Conservation (phyloP, 2,797 vertebrate species). For the Apogon talboti region DNA sequence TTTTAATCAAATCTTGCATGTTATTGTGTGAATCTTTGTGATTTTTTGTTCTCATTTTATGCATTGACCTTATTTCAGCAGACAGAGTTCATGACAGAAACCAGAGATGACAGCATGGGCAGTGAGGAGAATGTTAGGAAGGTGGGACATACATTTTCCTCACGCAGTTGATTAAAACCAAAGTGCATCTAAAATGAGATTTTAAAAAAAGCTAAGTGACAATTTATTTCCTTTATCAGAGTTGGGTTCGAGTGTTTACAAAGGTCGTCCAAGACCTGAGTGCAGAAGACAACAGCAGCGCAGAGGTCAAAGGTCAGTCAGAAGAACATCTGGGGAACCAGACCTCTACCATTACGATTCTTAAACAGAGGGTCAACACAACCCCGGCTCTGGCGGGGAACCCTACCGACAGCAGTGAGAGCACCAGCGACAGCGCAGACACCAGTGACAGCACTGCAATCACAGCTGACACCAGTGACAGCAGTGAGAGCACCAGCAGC, state of each 20-base stretch:
- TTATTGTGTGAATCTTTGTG: background rate
- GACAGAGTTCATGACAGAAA: slow-evolving; percentile 64
- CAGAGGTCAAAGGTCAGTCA: slow-evolving; percentile 47
- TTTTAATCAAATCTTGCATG: background rate
- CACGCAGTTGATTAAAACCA: background rate
- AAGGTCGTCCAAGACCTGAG: slow-evolving; percentile 54
- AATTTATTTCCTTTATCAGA: slow-evolving; percentile 52
- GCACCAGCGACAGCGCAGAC: slow-evolving; percentile 42
- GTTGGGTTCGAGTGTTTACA: slow-evolving; percentile 62
- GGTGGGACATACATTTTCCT: slow-evolving; percentile 50
- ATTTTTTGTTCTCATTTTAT: background rate
- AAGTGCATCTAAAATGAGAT: background rate
- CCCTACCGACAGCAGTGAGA: slow-evolving; percentile 40
- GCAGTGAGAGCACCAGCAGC: slow-evolving; percentile 36
- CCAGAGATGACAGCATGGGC: slow-evolving; percentile 78
- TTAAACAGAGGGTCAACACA: slow-evolving; percentile 15
- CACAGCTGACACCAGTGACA: slow-evolving; percentile 22
- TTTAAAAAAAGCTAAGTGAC: slow-evolving; percentile 2
- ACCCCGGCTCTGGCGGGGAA: slow-evolving; percentile 18
- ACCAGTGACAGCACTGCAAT: slow-evolving; percentile 11
- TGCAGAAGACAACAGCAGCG: slow-evolving; percentile 66
- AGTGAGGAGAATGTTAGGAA: slow-evolving; percentile 80
- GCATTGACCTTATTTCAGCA: slow-evolving; percentile 38
- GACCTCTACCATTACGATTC: background rate
- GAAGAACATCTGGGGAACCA: slow-evolving; percentile 29